A percentile compares a stretch with the other conserved stretches of the same genome.
These are phyloP conservation scores for Epizoanthus stellaris DNA, from an alignment of 92 coral and sea anemone genomes.

Conservation along the genomic window DNA sequence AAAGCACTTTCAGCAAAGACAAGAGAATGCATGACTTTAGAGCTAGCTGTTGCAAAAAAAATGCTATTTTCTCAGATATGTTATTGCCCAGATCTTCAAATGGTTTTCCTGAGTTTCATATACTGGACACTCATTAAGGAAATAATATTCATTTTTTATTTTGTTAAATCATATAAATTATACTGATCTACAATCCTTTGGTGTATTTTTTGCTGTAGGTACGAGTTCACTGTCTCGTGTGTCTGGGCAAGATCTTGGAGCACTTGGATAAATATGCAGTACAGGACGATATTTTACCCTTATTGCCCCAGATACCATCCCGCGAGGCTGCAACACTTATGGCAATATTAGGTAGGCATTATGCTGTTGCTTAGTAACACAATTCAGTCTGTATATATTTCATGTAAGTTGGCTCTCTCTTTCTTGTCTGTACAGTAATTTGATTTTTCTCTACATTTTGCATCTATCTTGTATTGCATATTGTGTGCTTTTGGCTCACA, in stretches of 20 bases:
- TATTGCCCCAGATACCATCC: slow-evolving; percentile 90
- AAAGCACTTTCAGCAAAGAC: too few relatives aligned
- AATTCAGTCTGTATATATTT: background rate
- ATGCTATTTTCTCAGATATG: too few relatives aligned
- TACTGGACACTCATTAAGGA: too few relatives aligned
- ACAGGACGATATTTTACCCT: slow-evolving; percentile 89
- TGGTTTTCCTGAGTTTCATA: too few relatives aligned
- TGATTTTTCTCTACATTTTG: background rate
- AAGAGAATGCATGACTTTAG: too few relatives aligned
- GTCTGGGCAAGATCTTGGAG: slow-evolving; percentile 92
- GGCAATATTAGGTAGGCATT: slow-evolving; percentile 90
- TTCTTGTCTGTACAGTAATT: background rate
- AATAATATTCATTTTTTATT: too few relatives aligned
- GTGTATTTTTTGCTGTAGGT: slow-evolving; percentile 57
- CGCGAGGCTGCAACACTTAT: slow-evolving; percentile 95
- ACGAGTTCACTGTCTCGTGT: slow-evolving; percentile 92
- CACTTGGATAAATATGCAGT: slow-evolving; percentile 90
- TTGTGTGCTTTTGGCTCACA: background rate
- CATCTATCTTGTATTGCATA: background rate
- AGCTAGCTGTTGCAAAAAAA: too few relatives aligned
- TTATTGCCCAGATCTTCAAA: too few relatives aligned
- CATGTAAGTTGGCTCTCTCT: background rate
- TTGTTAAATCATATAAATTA: too few relatives aligned
- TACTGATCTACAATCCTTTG: too few relatives aligned
- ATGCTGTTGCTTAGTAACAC: background rate